A percentile compares a stretch with the other conserved stretches of the same genome.
These are phyloP conservation scores for Spilarctia lutea DNA, from an alignment of 2,888 invertebrate species.

Conservation along the genomic window DNA sequence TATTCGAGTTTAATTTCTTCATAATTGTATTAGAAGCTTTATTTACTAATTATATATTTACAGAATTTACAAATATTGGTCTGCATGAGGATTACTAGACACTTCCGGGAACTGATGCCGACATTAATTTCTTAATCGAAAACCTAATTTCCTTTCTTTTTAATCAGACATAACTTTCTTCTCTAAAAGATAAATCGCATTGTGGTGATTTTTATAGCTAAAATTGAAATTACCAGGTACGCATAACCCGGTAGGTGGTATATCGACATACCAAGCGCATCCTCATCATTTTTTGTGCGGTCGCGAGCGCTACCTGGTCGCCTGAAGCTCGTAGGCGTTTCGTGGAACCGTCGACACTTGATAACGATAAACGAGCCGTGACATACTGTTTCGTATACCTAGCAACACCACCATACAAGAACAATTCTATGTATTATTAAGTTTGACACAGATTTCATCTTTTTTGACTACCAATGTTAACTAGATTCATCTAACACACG, in stretches of 20 bases:
- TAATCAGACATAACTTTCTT: not conserved
- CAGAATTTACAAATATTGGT: not conserved
- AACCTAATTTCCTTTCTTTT: not conserved
- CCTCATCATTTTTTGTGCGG: conserved; percentile 59
- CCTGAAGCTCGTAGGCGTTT: conserved; percentile 65
- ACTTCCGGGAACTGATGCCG: not conserved
- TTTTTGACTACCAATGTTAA: too few species aligned
- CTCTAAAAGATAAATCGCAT: not conserved
- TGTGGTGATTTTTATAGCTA: not conserved
- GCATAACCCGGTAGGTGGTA: conserved; percentile 22
- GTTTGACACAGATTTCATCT: conserved; percentile 13
- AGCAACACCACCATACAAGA: conserved; percentile 14
- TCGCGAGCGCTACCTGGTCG: conserved; percentile 74
- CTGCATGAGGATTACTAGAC: not conserved
- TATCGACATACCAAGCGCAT: conserved; percentile 37
- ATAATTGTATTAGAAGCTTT: too few species aligned
- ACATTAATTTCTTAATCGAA: not conserved
- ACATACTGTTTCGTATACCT: conserved; percentile 20
- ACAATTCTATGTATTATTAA: conserved; percentile 5
- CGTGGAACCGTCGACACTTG: conserved; percentile 71
- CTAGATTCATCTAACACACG: too few species aligned
- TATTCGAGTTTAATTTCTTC: too few species aligned
- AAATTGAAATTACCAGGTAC: conserved; percentile 1
- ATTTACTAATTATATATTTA: too few species aligned
- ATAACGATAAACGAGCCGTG: conserved; percentile 57